These are phyloP conservation scores for Montipora sp. DNA, from an alignment of 64 coral and sea anemone genomes.

Conservation along the genomic window DNA sequence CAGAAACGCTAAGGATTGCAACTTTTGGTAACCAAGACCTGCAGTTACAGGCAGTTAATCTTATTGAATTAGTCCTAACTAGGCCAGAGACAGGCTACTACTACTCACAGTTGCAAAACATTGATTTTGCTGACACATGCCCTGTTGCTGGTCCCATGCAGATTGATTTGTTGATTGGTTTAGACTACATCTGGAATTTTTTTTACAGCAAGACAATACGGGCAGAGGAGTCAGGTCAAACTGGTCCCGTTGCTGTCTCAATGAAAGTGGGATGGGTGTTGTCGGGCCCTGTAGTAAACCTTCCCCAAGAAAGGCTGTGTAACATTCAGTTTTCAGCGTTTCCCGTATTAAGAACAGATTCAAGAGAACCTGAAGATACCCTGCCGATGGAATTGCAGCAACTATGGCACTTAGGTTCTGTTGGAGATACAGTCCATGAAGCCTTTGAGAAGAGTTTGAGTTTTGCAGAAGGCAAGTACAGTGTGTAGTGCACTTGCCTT, in stretches of 20 bases:
- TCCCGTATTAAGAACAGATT: neutral
- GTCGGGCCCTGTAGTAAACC: neutral
- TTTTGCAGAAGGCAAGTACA: constrained; percentile 17
- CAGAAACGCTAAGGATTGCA: too few relatives aligned
- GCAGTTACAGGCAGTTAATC: too few relatives aligned
- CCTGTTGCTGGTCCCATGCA: neutral
- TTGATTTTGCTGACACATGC: neutral
- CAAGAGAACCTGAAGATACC: too few relatives aligned
- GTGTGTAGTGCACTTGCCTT: neutral
- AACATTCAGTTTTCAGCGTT: constrained; percentile 7
- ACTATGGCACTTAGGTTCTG: too few relatives aligned
- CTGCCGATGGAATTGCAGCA: too few relatives aligned
- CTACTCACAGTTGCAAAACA: neutral
- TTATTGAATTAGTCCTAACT: too few relatives aligned
- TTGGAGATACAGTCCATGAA: neutral
- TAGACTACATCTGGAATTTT: constrained; percentile 1
- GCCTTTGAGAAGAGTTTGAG: constrained; percentile 14
- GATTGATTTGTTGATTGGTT: constrained; percentile 14
- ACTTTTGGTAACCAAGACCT: too few relatives aligned
- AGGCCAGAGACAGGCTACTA: too few relatives aligned
- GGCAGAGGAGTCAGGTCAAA: neutral
- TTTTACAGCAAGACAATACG: neutral
- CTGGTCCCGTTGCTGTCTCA: neutral
- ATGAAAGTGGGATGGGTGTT: constrained; percentile 20
- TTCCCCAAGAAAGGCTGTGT: neutral